Conservation (phyloP, 2,888 invertebrate genomes). For the Eupithecia insigniata region DNA sequence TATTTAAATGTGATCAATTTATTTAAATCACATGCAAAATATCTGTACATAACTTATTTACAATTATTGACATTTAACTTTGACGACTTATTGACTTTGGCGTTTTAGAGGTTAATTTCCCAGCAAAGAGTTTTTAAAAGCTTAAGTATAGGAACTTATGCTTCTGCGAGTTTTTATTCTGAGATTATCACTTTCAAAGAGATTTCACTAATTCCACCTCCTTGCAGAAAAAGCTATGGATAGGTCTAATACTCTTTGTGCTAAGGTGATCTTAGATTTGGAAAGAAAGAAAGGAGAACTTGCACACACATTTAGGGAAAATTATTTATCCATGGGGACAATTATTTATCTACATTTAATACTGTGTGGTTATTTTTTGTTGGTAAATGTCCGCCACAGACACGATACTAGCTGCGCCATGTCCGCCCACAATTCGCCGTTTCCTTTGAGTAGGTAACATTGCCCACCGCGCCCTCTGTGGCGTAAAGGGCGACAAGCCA, state of each 20-base stretch:
- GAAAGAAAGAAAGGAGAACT: background rate
- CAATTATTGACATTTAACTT: conserved; percentile 15
- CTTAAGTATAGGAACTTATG: too few relatives aligned
- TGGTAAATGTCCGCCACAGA: background rate
- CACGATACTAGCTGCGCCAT: too few relatives aligned
- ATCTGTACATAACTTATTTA: conserved; percentile 9
- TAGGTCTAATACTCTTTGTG: background rate
- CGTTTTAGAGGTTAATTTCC: background rate
- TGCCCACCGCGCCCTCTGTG: background rate
- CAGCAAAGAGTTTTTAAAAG: background rate
- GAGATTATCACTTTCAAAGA: background rate
- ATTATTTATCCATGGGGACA: too few relatives aligned
- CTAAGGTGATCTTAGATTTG: background rate
- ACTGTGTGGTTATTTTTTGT: background rate
- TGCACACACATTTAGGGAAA: too few relatives aligned
- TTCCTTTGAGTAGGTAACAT: background rate
- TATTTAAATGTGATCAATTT: conserved; percentile 17
- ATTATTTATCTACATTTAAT: background rate
- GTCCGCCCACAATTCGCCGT: background rate
- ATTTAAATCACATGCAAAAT: conserved; percentile 26
- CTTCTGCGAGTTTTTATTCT: background rate
- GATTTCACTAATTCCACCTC: conserved; percentile 1
- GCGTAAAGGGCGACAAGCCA: background rate
- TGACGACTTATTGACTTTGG: conserved; percentile 16
- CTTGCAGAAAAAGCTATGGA: background rate